Conservation (phyloP, 2,797 vertebrate species). For the Hydrophis major region DNA sequence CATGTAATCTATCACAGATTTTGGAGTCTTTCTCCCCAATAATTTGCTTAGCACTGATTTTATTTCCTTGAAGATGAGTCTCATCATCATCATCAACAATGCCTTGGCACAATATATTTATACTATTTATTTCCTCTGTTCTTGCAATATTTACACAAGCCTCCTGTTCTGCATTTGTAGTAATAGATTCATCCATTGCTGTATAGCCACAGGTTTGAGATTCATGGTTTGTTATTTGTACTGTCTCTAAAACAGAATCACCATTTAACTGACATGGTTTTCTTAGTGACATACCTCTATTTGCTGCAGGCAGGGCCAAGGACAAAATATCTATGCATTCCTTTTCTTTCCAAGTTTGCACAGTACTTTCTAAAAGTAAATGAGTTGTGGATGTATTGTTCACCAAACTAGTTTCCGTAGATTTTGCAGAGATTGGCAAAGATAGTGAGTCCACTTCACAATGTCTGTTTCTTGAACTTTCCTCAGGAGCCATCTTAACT, state of each 20-base stretch:
- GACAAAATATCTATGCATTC: background rate
- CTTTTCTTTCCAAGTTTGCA: background rate
- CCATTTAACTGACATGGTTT: constrained; percentile 7
- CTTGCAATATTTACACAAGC: background rate
- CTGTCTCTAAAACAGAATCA: constrained; percentile 3
- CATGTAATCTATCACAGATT: constrained; percentile 20
- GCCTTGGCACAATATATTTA: constrained; percentile 1
- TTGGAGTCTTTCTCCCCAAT: constrained; percentile 4
- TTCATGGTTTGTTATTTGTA: background rate
- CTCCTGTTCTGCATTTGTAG: constrained; percentile 22
- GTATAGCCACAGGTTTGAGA: background rate
- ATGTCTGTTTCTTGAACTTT: background rate
- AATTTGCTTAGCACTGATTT: background rate
- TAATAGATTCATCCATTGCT: constrained; percentile 12
- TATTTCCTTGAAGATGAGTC: background rate
- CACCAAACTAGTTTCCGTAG: background rate
- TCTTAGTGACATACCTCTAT: background rate
- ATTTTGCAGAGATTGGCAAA: background rate
- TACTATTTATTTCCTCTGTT: background rate
- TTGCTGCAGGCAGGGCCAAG: background rate
- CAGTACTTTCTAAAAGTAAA: background rate
- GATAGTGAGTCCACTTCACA: constrained; percentile 29
- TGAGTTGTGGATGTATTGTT: background rate
- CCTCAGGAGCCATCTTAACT: background rate
- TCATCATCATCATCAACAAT: background rate